A percentile compares a stretch with the other conserved stretches of the same genome.
Evolutionary conservation across 2,888 invertebrate species (phyloP).

Genomic region (Taphrorychus bicolor): DNA sequence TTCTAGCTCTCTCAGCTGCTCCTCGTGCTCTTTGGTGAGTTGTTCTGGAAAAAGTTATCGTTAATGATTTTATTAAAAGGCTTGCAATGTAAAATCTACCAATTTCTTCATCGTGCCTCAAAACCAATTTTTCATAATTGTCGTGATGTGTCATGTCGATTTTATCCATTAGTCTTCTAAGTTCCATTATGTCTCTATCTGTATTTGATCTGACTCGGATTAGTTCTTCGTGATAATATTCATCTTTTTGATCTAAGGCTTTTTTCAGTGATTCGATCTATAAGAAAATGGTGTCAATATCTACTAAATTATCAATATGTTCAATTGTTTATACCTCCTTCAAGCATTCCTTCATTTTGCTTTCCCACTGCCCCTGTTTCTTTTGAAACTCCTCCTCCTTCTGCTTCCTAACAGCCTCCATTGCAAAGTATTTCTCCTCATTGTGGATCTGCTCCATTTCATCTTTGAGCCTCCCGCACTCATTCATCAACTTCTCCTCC

Average conservation of each 20-base stretch:
- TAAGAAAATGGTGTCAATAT: conserved; percentile 29
- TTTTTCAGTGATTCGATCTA: conserved; percentile 73
- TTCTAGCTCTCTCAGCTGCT: conserved; percentile 58
- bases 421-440: conserved; percentile 67
- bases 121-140: conserved; percentile 71
- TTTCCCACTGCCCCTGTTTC: conserved; percentile 65
- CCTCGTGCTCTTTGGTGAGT: conserved; percentile 57
- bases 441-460: conserved; percentile 68
- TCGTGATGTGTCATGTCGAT: conserved; percentile 78
- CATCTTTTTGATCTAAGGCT: conserved; percentile 70
- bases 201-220: conserved; percentile 69
- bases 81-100: conserved; percentile 64
- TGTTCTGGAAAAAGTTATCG: conserved; percentile 55
- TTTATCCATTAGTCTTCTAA: conserved; percentile 74
- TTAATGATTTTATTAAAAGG: too few relatives aligned
- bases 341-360: conserved; percentile 59
- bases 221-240: conserved; percentile 63
- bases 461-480: conserved; percentile 67
- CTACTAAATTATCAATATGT: background rate
- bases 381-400: conserved; percentile 66
- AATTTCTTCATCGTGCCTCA: conserved; percentile 71
- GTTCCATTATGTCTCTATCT: conserved; percentile 73
- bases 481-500: conserved; percentile 69
- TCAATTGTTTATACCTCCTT: conserved; percentile 64
- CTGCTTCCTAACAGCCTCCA: conserved; percentile 64